phyloP scores from a whole-genome alignment of 2,113 vertebrate genomes.

The Corvus moneduloides region DNA sequence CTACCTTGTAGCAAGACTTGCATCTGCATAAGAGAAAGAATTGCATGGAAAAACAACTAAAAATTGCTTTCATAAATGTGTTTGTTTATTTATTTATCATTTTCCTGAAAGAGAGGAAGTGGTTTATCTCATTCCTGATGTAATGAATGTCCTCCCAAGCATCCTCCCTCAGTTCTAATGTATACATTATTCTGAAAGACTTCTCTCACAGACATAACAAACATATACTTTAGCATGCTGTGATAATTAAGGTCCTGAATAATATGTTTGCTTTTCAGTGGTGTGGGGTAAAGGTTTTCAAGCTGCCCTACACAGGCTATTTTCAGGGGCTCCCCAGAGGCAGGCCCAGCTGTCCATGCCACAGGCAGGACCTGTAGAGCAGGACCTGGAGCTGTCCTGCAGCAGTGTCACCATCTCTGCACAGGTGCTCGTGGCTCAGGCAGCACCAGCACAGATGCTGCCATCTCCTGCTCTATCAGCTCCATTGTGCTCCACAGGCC shows the following conservation, averaged over 20 bases:
- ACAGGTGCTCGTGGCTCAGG: neutral
- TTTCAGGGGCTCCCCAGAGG: neutral
- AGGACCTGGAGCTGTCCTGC: neutral
- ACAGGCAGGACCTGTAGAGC: neutral
- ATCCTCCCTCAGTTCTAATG: neutral
- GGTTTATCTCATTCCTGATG: slow-evolving; percentile 15
- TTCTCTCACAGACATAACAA: neutral
- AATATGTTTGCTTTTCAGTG: neutral
- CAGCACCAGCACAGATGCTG: neutral
- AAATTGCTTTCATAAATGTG: neutral
- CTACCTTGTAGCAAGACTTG: neutral
- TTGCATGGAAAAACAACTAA: neutral
- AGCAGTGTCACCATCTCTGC: neutral
- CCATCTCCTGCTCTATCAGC: neutral
- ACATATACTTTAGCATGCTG: neutral
- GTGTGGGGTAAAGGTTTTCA: neutral
- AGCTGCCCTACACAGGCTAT: neutral
- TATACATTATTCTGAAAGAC: neutral
- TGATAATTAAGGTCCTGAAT: neutral
- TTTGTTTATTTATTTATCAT: neutral
- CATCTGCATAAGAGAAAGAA: neutral
- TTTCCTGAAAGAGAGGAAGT: slow-evolving; percentile 26
- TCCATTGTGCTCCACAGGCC: neutral
- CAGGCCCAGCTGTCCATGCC: neutral
- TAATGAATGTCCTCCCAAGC: neutral